These are phyloP conservation scores for Vanacampus margaritifer DNA, from an alignment of 2,113 vertebrate species.

Conservation along the genomic window DNA sequence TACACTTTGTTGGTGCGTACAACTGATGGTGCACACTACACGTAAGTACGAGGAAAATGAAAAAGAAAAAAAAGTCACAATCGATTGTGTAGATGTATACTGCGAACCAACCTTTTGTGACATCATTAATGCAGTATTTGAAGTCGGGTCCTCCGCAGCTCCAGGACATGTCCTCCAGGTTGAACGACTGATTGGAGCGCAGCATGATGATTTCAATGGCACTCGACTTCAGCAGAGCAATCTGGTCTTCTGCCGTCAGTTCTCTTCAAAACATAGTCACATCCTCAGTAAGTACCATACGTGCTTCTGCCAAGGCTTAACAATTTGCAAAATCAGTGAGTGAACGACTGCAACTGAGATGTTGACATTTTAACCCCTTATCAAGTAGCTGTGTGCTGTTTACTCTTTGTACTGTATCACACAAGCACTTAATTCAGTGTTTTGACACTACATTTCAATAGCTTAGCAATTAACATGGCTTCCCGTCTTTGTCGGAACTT, in stretches of 20 bases:
- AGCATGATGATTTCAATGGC: conserved; percentile 99
- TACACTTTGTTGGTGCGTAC: not conserved
- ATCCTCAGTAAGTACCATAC: not conserved
- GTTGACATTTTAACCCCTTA: not conserved
- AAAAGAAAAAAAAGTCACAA: too few relatives aligned
- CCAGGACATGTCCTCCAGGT: conserved; percentile 93
- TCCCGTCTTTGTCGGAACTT: too few relatives aligned
- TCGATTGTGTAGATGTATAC: not conserved
- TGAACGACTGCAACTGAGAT: not conserved
- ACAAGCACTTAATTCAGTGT: too few relatives aligned
- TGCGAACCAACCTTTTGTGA: conserved; percentile 80
- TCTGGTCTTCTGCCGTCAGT: conserved; percentile 91
- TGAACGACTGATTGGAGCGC: conserved; percentile 95
- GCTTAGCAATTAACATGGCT: too few relatives aligned
- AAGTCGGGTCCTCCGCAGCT: conserved; percentile 86
- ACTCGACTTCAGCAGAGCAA: conserved; percentile 91
- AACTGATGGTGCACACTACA: too few relatives aligned
- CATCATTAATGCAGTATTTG: conserved; percentile 86
- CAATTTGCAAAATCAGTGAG: not conserved
- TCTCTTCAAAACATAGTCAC: conserved; percentile 69
- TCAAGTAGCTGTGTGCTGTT: too few relatives aligned
- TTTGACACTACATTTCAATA: too few relatives aligned
- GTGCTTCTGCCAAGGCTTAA: not conserved
- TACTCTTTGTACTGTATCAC: too few relatives aligned
- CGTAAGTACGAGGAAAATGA: too few relatives aligned